Conservation (phyloP, 2,113 vertebrate species). For the Pithys albifrons region DNA sequence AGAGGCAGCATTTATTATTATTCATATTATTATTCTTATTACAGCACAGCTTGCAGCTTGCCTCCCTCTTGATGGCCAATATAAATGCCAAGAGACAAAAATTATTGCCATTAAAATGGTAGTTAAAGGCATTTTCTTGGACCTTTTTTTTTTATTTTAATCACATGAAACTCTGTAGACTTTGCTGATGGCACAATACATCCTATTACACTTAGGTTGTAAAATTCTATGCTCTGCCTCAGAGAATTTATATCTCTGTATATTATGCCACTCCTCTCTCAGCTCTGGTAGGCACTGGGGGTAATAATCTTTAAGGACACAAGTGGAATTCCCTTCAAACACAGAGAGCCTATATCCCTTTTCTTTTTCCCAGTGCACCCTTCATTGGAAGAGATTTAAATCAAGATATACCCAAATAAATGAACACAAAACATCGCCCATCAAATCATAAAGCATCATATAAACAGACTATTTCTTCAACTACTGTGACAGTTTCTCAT, state of each 20-base stretch:
- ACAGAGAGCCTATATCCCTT: not conserved
- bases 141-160: slow-evolving; percentile 74
- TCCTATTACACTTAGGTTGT: slow-evolving; percentile 75
- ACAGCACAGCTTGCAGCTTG: slow-evolving; percentile 56
- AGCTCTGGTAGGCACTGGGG: slow-evolving; percentile 47
- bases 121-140: slow-evolving; percentile 76
- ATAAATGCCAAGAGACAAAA: slow-evolving; percentile 77
- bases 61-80: slow-evolving; percentile 61
- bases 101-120: slow-evolving; percentile 73
- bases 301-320: slow-evolving; percentile 74
- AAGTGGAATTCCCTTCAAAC: slow-evolving; percentile 33
- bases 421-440: not conserved
- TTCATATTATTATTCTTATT: slow-evolving; percentile 67
- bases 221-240: slow-evolving; percentile 76
- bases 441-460: not conserved
- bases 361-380: not conserved
- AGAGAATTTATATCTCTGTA: slow-evolving; percentile 75
- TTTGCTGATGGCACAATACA: slow-evolving; percentile 77
- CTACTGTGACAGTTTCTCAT: slow-evolving; percentile 1
- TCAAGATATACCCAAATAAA: slow-evolving; percentile 25
- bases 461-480: slow-evolving; percentile 6
- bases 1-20: slow-evolving; percentile 62
- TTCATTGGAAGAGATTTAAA: slow-evolving; percentile 16
- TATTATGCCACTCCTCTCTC: slow-evolving; percentile 66
- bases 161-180: slow-evolving; percentile 72